Base-by-base conservation (phyloP, 2,797 vertebrate species). In the Gallinago nigripennis region DNA sequence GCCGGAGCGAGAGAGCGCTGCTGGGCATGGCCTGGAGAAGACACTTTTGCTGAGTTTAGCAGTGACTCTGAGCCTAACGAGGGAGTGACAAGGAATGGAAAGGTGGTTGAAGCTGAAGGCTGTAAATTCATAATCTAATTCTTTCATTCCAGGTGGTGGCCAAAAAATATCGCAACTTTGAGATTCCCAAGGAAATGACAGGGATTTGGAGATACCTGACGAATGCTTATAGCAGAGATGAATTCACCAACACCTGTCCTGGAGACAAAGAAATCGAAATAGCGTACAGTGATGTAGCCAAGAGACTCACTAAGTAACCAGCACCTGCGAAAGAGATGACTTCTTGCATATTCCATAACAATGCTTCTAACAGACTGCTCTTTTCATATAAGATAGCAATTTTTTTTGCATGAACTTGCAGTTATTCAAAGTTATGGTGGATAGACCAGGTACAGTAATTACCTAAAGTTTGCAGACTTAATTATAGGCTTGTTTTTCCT, bases 241-340 rank as follows among this genome's bases (percentile, higher is more conserved):
- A 99, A 95, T 99, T 99, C 98, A 99, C 99, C 98, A 99, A 99
- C 95, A 99, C 99, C 95, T 99, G 99, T 97, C 99, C 99, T 95
- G 99, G 98, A 50, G 99, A 99, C 95, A 99, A 99, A 94, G 99
- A 99, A 97, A 99, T 99, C 3, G 99, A 99, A 97, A 99, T 99
- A 9, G 99, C 99, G 31, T 99, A 99, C 77, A 99, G 95, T 35
- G 99, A 99, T 3, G 99, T 99, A 87, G 99, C 99, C 97, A 99
- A 99, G 97, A 99, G 99, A 98, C 99, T 99, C 57, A 98, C 99
- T 96, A 99, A 99, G 98, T 99, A 98, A 98, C 41, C 64, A 57
- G 91, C 94, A 50, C 94, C 82, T 77, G 33, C 3, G 20, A 45
- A 79, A 94, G 89, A 87, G 91, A 79, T 54, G 65, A 53, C 79